A percentile compares a stretch with the other conserved stretches of the same genome.
Evolutionary conservation across 1,140 invertebrate species (phyloP).

Genomic region (Drosophila melanogaster): DNA sequence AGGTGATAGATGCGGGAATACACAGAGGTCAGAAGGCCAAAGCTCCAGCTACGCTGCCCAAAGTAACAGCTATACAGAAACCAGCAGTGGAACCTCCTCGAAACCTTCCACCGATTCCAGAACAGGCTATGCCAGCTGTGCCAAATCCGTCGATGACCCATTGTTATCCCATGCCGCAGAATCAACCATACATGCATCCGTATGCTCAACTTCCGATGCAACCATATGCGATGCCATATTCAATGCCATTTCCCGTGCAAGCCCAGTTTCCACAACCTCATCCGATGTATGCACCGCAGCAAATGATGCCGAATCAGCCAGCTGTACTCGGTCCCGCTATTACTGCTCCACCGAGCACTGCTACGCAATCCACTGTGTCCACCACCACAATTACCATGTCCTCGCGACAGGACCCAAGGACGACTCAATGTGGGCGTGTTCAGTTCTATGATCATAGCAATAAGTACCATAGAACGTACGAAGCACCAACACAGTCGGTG

Average conservation of each 20-base stretch:
- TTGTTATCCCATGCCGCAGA: conserved; percentile 2
- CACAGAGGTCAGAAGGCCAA: conserved; percentile 9
- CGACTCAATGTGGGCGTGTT: conserved; percentile 32
- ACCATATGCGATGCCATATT: conserved; percentile 27
- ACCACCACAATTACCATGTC: conserved; percentile 19
- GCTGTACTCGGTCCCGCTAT: background rate
- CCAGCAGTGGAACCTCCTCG: background rate
- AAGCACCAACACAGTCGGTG: conserved; percentile 48
- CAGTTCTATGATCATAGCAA: conserved; percentile 80
- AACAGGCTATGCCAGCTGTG: conserved; percentile 4
- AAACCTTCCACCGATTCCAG: conserved; percentile 10
- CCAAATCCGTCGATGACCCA: conserved; percentile 9
- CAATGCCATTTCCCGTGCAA: conserved; percentile 45
- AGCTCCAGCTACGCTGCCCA: background rate
- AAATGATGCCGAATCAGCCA: conserved; percentile 4
- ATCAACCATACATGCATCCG: conserved; percentile 19
- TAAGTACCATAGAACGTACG: conserved; percentile 65
- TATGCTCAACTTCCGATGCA: conserved; percentile 30
- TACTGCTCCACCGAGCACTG: conserved; percentile 10
- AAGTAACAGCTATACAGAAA: background rate
- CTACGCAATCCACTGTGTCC: conserved; percentile 25
- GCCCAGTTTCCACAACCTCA: conserved; percentile 9
- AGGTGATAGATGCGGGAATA: conserved; percentile 59
- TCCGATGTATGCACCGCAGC: conserved; percentile 1
- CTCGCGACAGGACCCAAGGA: conserved; percentile 3